Evolutionary conservation across 2,888 invertebrate species (phyloP).

Genomic region (Aspidapion aeneum): DNA sequence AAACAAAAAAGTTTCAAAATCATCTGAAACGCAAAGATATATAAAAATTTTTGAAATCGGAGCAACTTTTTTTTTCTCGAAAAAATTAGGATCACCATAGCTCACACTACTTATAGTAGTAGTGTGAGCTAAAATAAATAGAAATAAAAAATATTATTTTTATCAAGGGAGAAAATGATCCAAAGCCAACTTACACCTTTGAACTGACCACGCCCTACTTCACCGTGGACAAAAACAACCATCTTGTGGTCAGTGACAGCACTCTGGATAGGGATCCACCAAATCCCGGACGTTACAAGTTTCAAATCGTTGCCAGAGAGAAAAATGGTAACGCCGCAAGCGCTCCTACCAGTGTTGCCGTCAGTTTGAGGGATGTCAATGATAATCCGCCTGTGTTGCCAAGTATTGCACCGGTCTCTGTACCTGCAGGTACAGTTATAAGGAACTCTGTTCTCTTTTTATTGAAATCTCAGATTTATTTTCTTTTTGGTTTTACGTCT

Average conservation of each 20-base stretch:
- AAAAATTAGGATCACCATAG: no score
- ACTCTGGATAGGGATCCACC: conserved; percentile 85
- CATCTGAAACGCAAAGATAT: no score
- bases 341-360: conserved; percentile 74
- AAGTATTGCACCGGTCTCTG: conserved; percentile 73
- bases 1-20: no score
- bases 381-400: conserved; percentile 83
- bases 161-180: conserved; percentile 73
- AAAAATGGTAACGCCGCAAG: conserved; percentile 75
- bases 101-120: no score
- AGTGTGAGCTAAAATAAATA: no score
- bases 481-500: neutral
- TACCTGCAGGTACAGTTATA: conserved; percentile 59
- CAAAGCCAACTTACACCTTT: conserved; percentile 74
- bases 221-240: conserved; percentile 68
- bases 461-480: neutral
- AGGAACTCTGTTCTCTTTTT: neutral
- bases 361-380: conserved; percentile 76
- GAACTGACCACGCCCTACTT: conserved; percentile 85
- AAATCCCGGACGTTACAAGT: conserved; percentile 77
- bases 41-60: no score
- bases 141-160: no score
- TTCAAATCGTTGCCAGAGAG: conserved; percentile 86
- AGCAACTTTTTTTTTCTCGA: no score
- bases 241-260: conserved; percentile 76